A percentile compares a stretch with the other conserved stretches of the same genome.
These are phyloP conservation scores for Sceliomorpha sp. DNA, from an alignment of 2,888 invertebrate genomes.

Conservation along the genomic window DNA sequence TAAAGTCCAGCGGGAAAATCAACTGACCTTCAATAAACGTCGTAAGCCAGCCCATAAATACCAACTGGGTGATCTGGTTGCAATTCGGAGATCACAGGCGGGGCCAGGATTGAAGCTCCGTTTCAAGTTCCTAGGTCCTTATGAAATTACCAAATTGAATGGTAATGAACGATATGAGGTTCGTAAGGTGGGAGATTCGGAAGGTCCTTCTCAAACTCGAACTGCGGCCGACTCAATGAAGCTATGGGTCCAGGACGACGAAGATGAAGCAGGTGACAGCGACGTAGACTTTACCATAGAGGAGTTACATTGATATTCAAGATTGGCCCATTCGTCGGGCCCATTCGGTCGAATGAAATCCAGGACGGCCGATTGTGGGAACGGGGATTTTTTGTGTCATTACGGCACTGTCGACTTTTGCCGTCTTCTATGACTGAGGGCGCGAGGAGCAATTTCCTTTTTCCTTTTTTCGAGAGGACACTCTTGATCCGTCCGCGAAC, in stretches of 20 bases:
- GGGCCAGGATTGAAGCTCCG: neutral
- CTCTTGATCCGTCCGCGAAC: too few species aligned
- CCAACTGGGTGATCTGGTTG: neutral
- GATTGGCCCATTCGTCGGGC: neutral
- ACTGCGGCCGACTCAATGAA: slow-evolving; percentile 11
- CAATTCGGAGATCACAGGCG: neutral
- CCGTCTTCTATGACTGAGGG: too few species aligned
- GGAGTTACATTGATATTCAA: too few species aligned
- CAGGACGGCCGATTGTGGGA: slow-evolving; percentile 7
- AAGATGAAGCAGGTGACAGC: slow-evolving; percentile 1
- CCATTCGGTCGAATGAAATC: neutral
- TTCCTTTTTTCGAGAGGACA: too few species aligned
- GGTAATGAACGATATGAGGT: slow-evolving; percentile 9
- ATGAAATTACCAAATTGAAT: neutral
- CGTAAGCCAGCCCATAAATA: neutral
- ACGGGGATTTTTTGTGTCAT: too few species aligned
- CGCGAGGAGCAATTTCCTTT: too few species aligned
- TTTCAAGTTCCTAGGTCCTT: slow-evolving; percentile 5
- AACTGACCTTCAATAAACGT: neutral
- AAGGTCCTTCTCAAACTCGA: neutral
- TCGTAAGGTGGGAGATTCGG: neutral
- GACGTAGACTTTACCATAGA: neutral
- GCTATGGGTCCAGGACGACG: neutral
- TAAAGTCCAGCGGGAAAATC: neutral
- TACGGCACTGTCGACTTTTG: too few species aligned